Base-by-base conservation (phyloP, 2,113 vertebrate genomes). In the Catharus fuscescens region DNA sequence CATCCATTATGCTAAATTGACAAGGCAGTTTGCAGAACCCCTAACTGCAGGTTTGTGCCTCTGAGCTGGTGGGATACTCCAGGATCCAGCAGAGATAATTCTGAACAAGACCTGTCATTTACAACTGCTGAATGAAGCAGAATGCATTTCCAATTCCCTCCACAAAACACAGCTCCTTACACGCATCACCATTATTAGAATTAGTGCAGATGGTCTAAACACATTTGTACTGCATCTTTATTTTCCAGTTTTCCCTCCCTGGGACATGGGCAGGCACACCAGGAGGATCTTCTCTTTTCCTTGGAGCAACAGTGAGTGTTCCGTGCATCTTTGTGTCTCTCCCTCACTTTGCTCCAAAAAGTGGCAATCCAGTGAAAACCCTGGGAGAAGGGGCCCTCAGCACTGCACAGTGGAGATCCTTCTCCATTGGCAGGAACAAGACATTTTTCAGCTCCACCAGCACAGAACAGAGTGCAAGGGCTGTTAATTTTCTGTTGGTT, bases 301-400 rank as follows among this genome's bases (percentile, higher is more conserved):
- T 52, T 10, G 5, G 15, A 88, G 25, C 32, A 82, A 13, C 24
- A 88, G 24, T 1, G 4, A 47, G 14, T 16, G 6, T 24, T 31
- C 20, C 28, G 8, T 50, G 28, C 6, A 10, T 34, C 17, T 72
- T 72, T 77, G 16, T 28, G 42, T 10, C 4, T 32, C 36, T 77
- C 12, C 34, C 7, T 74, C 21, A 9, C n/a, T 61, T 90, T 64
- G 20, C 13, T 86, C 13, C 32, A 36, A 25, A 56, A 85, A 36
- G 7, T 25, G 6, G 34, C 19, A 50, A 45, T 24, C 0, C 0
- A n/a, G 3, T 42, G 32, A 50, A 50, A 6, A 34, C 6, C 6
- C 6, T 45, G 23, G 5, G 10, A 57, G 45, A 40, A 72, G 18
- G 8, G 57, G 42, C 11, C 24, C 29, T 62, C 40, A 29, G 40